Percentiles rank a stretch among this genome's conserved stretches.
Conservation (phyloP, 2,888 invertebrate genomes). For the Neoitamus cyanurus region DNA sequence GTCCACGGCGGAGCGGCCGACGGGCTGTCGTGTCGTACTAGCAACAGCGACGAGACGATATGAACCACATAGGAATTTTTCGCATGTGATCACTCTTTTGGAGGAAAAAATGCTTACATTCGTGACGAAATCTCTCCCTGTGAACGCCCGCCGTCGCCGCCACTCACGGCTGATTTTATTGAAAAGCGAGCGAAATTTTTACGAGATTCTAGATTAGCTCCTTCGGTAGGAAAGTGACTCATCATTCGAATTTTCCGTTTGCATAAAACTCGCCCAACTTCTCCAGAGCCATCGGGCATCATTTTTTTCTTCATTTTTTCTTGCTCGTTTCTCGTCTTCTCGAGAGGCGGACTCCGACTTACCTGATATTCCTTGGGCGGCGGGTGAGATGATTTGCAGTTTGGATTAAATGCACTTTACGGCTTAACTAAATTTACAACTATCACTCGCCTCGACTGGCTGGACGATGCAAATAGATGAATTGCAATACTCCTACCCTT, state of each 20-base stretch:
- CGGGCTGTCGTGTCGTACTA: neutral
- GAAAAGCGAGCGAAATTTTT: conserved; percentile 3
- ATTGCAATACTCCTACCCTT: neutral
- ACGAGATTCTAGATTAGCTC: neutral
- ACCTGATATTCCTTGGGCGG: conserved; percentile 43
- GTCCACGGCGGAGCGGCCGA: neutral
- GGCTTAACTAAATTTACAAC: neutral
- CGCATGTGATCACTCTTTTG: conserved; percentile 28
- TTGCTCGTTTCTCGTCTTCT: neutral
- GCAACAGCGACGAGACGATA: neutral
- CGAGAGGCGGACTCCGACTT: neutral
- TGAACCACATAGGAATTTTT: conserved; percentile 37
- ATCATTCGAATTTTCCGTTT: conserved; percentile 17
- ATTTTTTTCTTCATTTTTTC: neutral
- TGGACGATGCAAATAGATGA: neutral
- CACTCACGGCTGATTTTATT: neutral
- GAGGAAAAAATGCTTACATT: conserved; percentile 14
- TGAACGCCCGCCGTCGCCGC: neutral
- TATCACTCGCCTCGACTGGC: neutral
- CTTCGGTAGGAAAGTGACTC: conserved; percentile 4
- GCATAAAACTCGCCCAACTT: conserved; percentile 6
- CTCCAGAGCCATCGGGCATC: neutral
- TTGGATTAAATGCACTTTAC: conserved; percentile 24
- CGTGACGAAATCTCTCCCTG: conserved; percentile 12
- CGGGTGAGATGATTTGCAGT: conserved; percentile 38